Evolutionary conservation across 2,797 vertebrate genomes (phyloP).

Genomic region (Poeciliopsis presidionis): DNA sequence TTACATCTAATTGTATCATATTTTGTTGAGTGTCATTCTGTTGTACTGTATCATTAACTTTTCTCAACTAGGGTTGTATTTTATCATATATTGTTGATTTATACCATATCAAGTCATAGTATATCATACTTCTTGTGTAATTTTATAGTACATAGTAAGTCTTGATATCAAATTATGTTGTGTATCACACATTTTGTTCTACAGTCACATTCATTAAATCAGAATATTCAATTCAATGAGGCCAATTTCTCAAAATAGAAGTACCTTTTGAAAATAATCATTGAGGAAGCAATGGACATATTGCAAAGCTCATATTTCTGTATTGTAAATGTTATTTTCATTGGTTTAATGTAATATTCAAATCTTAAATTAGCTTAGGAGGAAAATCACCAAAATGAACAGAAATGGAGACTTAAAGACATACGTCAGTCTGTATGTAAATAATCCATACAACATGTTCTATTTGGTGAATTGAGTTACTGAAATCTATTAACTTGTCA

Average conservation of each 20-base stretch:
- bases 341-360: not conserved
- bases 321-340: not conserved
- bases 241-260: not conserved
- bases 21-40: not conserved
- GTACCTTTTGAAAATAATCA: not conserved
- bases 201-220: not conserved
- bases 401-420: not conserved
- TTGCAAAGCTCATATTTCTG: not conserved
- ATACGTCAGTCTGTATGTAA: not conserved
- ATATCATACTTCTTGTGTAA: not conserved
- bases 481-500: not conserved
- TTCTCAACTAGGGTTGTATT: not conserved
- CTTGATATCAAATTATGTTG: not conserved
- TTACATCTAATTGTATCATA: not conserved
- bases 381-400: not conserved
- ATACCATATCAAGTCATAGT: not conserved
- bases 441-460: not conserved
- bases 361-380: not conserved
- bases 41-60: not conserved
- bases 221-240: not conserved
- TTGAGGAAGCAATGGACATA: not conserved
- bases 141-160: not conserved
- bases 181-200: not conserved
- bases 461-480: not conserved
- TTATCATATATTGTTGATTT: not conserved